phyloP scores from a whole-genome alignment of 2,888 invertebrate species.

The Erebia ligea region DNA sequence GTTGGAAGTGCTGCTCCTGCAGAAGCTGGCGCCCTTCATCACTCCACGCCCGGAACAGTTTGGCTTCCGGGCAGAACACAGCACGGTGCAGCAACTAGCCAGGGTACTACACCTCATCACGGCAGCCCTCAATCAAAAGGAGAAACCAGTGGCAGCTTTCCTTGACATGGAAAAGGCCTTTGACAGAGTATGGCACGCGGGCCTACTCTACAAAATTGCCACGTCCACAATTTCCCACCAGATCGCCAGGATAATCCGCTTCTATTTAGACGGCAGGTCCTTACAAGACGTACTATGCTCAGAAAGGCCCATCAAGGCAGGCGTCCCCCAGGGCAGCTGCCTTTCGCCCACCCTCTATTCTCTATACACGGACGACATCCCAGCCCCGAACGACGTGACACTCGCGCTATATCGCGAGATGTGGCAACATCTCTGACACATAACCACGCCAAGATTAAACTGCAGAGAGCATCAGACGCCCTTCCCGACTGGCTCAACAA shows the following conservation, averaged over 20 bases:
- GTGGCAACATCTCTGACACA: background rate
- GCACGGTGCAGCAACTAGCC: conserved; percentile 46
- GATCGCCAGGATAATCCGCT: background rate
- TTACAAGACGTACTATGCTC: background rate
- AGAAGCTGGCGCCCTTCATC: background rate
- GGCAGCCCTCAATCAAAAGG: conserved; percentile 33
- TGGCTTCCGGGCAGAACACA: conserved; percentile 43
- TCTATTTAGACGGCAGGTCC: background rate
- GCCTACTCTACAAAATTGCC: no score
- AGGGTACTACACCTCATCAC: conserved; percentile 43
- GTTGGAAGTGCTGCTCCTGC: conserved; percentile 42
- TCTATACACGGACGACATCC: background rate
- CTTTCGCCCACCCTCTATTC: background rate
- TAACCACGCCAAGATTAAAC: background rate
- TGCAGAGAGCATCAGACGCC: background rate
- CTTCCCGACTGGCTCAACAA: background rate
- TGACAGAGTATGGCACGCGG: no score
- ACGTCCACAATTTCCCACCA: no score
- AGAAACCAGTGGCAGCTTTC: conserved; percentile 41
- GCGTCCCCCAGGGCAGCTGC: conserved; percentile 1
- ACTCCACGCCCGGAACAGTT: conserved; percentile 39
- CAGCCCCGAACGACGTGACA: accelerated
- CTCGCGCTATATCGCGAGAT: background rate
- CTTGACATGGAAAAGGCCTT: conserved; percentile 49
- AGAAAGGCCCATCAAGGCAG: background rate